Percentiles rank a stretch among this genome's conserved stretches.
These are phyloP conservation scores for Andrena flavipes DNA, from an alignment of 2,888 invertebrate genomes.

Conservation along the genomic window DNA sequence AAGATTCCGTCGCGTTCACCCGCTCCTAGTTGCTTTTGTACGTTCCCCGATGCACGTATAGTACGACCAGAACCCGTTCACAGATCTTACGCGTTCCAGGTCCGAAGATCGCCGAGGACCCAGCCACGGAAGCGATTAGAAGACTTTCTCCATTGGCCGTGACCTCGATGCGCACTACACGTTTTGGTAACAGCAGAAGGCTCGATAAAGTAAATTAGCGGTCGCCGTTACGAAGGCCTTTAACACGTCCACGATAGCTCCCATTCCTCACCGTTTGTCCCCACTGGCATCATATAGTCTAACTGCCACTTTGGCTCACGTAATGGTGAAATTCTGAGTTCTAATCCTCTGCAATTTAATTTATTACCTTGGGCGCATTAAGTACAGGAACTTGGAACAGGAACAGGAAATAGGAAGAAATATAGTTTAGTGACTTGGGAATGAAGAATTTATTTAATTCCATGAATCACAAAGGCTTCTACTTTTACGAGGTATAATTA, in stretches of 20 bases:
- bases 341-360: too few species aligned
- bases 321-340: too few species aligned
- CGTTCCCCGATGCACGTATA: neutral
- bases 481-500: too few species aligned
- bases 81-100: conserved; percentile 20
- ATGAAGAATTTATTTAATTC: too few species aligned
- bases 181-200: conserved; percentile 37
- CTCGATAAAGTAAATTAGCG: conserved; percentile 37
- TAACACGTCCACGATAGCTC: neutral
- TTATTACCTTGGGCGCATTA: too few species aligned
- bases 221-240: neutral
- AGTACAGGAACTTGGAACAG: too few species aligned
- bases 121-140: conserved; percentile 54
- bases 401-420: too few species aligned
- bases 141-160: conserved; percentile 56
- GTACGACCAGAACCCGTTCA: conserved; percentile 2
- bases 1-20: conserved; percentile 42
- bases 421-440: too few species aligned
- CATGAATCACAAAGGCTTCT: too few species aligned
- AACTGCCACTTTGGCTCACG: too few species aligned
- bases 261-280: too few species aligned
- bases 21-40: conserved; percentile 14
- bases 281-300: too few species aligned
- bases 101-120: neutral
- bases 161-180: conserved; percentile 47